Conservation (phyloP, 92 coral and sea anemone genomes). For the Montipora capitata region DNA sequence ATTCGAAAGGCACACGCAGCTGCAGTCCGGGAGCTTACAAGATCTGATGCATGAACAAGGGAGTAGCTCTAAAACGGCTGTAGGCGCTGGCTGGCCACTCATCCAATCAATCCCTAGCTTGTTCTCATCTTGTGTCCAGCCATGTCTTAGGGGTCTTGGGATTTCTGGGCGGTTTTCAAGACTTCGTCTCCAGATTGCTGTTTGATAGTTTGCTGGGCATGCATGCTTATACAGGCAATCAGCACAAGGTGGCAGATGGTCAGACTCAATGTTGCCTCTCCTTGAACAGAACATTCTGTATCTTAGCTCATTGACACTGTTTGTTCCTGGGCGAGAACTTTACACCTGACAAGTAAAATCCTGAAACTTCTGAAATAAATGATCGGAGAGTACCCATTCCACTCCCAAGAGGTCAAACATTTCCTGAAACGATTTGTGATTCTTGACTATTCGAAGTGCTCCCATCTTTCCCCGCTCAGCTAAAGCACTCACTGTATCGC, state of each 20-base stretch:
- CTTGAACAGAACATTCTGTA: background rate
- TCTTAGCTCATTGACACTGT: conserved; percentile 51
- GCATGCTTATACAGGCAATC: conserved; percentile 23
- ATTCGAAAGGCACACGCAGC: conserved; percentile 44
- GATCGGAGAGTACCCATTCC: conserved; percentile 36
- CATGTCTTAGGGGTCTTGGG: conserved; percentile 54
- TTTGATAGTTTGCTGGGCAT: conserved; percentile 39
- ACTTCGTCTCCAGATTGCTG: too few species aligned
- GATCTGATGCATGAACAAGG: conserved; percentile 20
- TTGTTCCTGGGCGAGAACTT: conserved; percentile 51
- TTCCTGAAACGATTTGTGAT: too few species aligned
- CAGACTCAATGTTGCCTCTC: too few species aligned
- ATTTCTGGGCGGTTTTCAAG: background rate
- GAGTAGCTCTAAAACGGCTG: too few species aligned
- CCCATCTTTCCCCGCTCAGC: conserved; percentile 59
- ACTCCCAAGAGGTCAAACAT: too few species aligned
- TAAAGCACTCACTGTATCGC: conserved; percentile 82
- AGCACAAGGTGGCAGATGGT: too few species aligned
- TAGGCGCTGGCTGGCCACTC: too few species aligned
- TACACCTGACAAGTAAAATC: conserved; percentile 59
- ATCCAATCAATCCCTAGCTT: conserved; percentile 63
- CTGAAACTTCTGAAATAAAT: conserved; percentile 42
- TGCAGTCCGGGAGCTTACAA: conserved; percentile 41
- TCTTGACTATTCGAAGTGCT: conserved; percentile 37
- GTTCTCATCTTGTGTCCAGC: conserved; percentile 64